Evolutionary conservation across 1,140 invertebrate genomes (phyloP).

Genomic region (Drosophila albomicans): DNA sequence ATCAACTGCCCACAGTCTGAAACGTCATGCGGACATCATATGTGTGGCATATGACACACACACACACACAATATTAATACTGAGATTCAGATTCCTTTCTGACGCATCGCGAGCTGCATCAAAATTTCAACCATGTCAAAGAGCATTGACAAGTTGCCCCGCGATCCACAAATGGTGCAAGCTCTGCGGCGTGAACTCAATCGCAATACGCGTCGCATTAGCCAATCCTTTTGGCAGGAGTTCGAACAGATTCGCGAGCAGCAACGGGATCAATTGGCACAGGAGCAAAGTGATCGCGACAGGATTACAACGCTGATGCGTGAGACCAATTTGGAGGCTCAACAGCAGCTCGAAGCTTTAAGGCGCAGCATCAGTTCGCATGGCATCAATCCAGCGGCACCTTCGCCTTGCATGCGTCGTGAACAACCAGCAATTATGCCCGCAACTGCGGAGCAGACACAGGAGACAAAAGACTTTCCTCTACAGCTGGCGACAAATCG

Average conservation of each 20-base stretch:
- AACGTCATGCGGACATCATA: conserved; percentile 45
- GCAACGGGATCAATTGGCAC: conserved; percentile 43
- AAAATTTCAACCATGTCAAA: conserved; percentile 48
- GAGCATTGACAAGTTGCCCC: conserved; percentile 17
- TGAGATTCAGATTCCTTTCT: conserved; percentile 18
- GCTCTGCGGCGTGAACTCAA: conserved; percentile 40
- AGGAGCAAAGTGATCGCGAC: conserved; percentile 38
- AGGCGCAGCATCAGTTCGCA: conserved; percentile 61
- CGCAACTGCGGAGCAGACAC: background rate
- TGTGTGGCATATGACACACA: background rate
- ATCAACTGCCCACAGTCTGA: conserved; percentile 60
- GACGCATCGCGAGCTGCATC: background rate
- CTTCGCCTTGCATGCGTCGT: conserved; percentile 19
- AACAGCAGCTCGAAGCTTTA: conserved; percentile 46
- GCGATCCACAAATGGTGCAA: conserved; percentile 23
- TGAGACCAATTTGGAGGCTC: conserved; percentile 43
- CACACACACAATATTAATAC: background rate
- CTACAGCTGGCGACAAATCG: background rate
- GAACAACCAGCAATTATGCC: conserved; percentile 1
- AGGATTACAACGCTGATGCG: conserved; percentile 45
- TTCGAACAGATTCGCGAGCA: conserved; percentile 52
- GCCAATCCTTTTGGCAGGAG: conserved; percentile 62
- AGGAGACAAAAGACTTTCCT: background rate
- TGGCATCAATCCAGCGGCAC: conserved; percentile 42
- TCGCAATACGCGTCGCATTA: conserved; percentile 51